Percentiles rank a stretch among this genome's conserved stretches.
These are phyloP conservation scores for Caenorhabditis sp. DNA, from an alignment of 2,888 invertebrate genomes.

Conservation along the genomic window DNA sequence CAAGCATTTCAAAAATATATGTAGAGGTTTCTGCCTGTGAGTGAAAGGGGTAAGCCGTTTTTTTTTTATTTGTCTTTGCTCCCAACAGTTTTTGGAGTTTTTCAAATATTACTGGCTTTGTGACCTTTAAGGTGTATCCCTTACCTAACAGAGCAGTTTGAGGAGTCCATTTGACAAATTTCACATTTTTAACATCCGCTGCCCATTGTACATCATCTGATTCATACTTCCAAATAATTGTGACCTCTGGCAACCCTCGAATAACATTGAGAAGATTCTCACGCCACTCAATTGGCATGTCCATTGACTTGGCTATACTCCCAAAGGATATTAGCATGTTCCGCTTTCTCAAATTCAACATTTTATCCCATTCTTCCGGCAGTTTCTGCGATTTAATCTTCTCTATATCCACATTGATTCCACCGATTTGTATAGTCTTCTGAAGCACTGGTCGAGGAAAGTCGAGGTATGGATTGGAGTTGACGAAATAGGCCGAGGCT, in stretches of 20 bases:
- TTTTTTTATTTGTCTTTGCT: too few species aligned
- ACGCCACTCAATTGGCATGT: constrained; percentile 23
- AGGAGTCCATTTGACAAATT: constrained; percentile 33
- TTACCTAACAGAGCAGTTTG: constrained; percentile 26
- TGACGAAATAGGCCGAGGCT: constrained; percentile 3
- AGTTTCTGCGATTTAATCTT: constrained; percentile 15
- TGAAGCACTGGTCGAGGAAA: constrained; percentile 36
- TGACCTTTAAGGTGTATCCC: background rate
- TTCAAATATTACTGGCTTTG: background rate
- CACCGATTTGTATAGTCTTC: constrained; percentile 8
- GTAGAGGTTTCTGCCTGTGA: too few species aligned
- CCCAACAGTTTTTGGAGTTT: too few species aligned
- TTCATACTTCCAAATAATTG: constrained; percentile 42
- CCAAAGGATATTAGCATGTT: constrained; percentile 30
- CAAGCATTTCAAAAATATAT: too few species aligned
- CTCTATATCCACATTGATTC: constrained; percentile 23
- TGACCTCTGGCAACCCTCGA: constrained; percentile 17
- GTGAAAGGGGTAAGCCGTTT: too few species aligned
- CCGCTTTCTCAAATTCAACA: constrained; percentile 5
- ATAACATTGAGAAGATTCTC: constrained; percentile 15
- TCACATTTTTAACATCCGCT: constrained; percentile 13
- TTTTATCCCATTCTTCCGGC: background rate
- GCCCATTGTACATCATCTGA: constrained; percentile 15
- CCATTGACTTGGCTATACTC: constrained; percentile 12
- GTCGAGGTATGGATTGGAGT: constrained; percentile 29